Evolutionary conservation across 2,888 invertebrate genomes (phyloP).

Genomic region (Nemoura dubitans): DNA sequence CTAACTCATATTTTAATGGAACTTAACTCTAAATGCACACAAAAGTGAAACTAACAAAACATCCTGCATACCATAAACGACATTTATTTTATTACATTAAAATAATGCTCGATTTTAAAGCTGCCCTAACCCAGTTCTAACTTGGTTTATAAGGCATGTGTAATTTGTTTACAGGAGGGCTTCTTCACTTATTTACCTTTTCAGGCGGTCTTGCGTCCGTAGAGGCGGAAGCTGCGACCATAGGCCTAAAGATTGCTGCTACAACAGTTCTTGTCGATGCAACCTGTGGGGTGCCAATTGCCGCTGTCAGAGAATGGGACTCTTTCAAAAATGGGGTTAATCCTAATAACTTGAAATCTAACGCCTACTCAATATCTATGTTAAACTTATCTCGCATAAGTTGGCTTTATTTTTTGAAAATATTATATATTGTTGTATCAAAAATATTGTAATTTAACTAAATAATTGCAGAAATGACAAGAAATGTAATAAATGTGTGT

Average conservation of each 20-base stretch:
- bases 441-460: background rate
- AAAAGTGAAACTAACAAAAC: background rate
- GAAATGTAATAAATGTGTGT: constrained; percentile 7
- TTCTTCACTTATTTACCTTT: constrained; percentile 84
- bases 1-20: background rate
- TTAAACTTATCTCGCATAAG: constrained; percentile 1
- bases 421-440: constrained; percentile 16
- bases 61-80: background rate
- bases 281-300: constrained; percentile 91
- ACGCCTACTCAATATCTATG: constrained; percentile 14
- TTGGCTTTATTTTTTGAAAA: constrained; percentile 8
- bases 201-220: constrained; percentile 83
- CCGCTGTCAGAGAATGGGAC: constrained; percentile 86
- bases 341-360: background rate
- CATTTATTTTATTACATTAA: background rate
- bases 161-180: constrained; percentile 67
- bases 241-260: constrained; percentile 85
- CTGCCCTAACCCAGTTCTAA: background rate
- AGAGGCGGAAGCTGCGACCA: constrained; percentile 87
- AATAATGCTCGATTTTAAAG: constrained; percentile 60
- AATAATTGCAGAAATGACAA: background rate
- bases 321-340: constrained; percentile 87
- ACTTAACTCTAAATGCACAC: background rate
- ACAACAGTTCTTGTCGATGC: constrained; percentile 86
- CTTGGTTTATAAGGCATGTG: constrained; percentile 9